Percentiles rank a stretch among this genome's conserved stretches.
These are phyloP conservation scores for Pomacea maculata DNA, from an alignment of 1,140 invertebrate species.

Conservation along the genomic window DNA sequence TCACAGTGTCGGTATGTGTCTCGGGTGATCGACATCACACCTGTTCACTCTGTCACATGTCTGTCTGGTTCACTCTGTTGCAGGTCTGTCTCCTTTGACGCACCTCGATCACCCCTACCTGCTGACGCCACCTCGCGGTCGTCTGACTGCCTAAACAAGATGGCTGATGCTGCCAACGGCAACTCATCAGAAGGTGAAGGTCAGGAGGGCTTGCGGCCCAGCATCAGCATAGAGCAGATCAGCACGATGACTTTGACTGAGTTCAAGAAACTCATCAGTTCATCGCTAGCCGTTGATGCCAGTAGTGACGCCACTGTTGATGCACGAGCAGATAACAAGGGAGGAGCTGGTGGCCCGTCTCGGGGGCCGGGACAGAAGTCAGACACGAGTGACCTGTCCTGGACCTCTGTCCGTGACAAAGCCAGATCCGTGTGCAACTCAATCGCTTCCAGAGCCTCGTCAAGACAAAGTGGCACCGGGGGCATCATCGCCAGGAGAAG, in stretches of 20 bases:
- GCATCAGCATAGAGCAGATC: slow-evolving; percentile 39
- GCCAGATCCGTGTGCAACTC: slow-evolving; percentile 28
- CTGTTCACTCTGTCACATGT: slow-evolving; percentile 1
- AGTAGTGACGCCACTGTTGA: slow-evolving; percentile 7
- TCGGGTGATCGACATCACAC: too few species aligned
- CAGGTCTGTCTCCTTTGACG: slow-evolving; percentile 25
- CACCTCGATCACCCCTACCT: slow-evolving; percentile 15
- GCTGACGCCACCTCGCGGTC: slow-evolving; percentile 3
- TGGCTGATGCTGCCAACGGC: slow-evolving; percentile 13
- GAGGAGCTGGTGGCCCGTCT: background rate
- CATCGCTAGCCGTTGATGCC: slow-evolving; percentile 39
- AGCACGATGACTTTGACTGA: slow-evolving; percentile 59
- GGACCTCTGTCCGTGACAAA: slow-evolving; percentile 29
- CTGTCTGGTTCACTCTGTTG: slow-evolving; percentile 1
- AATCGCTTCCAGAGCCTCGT: slow-evolving; percentile 2
- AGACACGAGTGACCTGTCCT: slow-evolving; percentile 1
- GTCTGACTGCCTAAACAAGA: slow-evolving; percentile 18
- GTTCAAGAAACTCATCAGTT: slow-evolving; percentile 55
- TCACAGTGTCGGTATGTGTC: too few species aligned
- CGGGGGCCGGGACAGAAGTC: background rate
- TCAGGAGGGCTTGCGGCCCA: background rate
- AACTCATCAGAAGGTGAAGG: background rate
- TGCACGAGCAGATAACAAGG: background rate
- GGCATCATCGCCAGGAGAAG: slow-evolving; percentile 22
- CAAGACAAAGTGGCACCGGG: background rate